Conservation (phyloP, 2,113 vertebrate genomes). For the Toxostoma redivivum region DNA sequence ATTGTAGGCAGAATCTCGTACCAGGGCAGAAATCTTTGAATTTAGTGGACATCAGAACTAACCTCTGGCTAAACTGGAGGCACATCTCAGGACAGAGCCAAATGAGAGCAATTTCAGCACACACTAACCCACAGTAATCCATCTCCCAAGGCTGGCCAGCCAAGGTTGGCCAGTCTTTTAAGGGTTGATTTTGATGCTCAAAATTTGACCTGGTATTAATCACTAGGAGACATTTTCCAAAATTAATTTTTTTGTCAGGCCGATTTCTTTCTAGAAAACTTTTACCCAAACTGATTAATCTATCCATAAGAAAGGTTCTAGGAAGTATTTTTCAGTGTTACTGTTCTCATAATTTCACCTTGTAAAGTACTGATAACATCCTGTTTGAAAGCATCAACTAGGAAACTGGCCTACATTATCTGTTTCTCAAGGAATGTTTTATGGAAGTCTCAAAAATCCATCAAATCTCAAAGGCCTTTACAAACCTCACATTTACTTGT, state of each 20-base stretch:
- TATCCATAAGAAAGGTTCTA: not conserved
- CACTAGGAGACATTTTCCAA: not conserved
- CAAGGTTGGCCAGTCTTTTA: not conserved
- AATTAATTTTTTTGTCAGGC: not conserved
- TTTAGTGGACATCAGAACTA: not conserved
- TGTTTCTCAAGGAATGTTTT: not conserved
- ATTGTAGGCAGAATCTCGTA: accelerated
- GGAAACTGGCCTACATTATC: not conserved
- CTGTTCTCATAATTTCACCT: not conserved
- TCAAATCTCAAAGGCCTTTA: not conserved
- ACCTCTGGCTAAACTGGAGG: not conserved
- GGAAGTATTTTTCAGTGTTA: not conserved
- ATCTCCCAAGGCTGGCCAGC: not conserved
- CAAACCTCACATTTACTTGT: not conserved
- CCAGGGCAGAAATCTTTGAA: not conserved
- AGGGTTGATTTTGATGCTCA: not conserved
- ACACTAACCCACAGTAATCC: not conserved
- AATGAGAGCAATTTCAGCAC: not conserved
- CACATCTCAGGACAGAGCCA: not conserved
- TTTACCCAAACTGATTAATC: not conserved
- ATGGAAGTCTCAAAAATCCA: not conserved
- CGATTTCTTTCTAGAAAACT: not conserved
- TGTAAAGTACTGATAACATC: not conserved
- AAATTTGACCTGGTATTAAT: not conserved
- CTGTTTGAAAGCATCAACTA: not conserved